Conservation (phyloP, 2,888 invertebrate genomes). For the Pantelozetes paolii region DNA sequence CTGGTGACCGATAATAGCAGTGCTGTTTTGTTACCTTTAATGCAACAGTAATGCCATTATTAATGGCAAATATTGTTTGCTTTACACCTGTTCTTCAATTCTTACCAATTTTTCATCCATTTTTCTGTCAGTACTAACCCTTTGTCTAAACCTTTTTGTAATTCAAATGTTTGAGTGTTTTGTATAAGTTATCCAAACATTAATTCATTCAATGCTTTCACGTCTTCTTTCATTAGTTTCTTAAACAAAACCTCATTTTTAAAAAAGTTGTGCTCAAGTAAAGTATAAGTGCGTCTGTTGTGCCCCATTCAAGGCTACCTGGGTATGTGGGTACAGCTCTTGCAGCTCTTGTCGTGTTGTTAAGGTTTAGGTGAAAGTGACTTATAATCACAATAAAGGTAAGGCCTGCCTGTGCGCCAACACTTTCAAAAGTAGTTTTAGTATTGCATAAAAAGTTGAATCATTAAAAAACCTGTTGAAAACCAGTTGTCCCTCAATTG, state of each 20-base stretch:
- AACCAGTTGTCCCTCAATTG: constrained; percentile 25
- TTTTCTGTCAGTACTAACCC: no score
- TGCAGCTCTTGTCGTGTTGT: no score
- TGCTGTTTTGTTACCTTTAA: background rate
- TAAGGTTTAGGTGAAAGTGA: constrained; percentile 26
- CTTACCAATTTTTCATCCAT: no score
- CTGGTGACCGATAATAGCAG: constrained; percentile 13
- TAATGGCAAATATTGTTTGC: constrained; percentile 19
- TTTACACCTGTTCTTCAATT: constrained; percentile 16
- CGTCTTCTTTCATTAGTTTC: background rate
- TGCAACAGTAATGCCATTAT: background rate
- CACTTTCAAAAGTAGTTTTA: constrained; percentile 7
- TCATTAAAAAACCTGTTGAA: constrained; percentile 10
- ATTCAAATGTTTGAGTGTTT: no score
- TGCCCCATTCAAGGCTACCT: constrained; percentile 24
- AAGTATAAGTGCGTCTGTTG: background rate
- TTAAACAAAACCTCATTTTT: background rate
- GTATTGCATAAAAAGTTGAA: constrained; percentile 7
- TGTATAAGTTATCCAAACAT: no score
- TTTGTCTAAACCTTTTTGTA: no score
- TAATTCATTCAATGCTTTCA: no score
- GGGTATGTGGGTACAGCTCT: background rate
- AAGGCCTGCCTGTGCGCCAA: background rate
- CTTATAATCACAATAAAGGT: background rate
- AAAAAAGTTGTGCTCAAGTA: background rate